Evolutionary conservation across 2,888 invertebrate genomes (phyloP).

Genomic region (Athalia circularis): DNA sequence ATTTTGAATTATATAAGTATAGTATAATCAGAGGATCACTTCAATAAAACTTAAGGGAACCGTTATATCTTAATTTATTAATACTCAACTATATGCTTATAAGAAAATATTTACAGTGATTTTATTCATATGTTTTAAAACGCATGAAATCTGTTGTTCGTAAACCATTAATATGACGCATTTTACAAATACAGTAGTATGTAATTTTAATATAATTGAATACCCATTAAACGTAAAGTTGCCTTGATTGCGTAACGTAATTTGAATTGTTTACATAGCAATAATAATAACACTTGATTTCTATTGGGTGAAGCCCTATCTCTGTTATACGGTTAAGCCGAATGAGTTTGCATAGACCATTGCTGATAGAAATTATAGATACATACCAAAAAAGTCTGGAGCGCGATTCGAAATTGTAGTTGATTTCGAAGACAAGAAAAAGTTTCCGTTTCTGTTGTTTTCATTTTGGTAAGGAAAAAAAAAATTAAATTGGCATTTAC

Average conservation of each 20-base stretch:
- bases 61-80: constrained; percentile 12
- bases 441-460: too few species aligned
- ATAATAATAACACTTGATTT: neutral
- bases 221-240: neutral
- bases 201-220: neutral
- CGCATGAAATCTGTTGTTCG: constrained; percentile 14
- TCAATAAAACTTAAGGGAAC: constrained; percentile 13
- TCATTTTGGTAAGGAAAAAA: too few species aligned
- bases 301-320: neutral
- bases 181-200: constrained; percentile 14
- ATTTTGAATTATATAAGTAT: constrained; percentile 23
- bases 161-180: neutral
- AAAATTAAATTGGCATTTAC: too few species aligned
- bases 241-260: neutral
- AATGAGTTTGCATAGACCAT: neutral
- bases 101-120: constrained; percentile 37
- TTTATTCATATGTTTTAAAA: constrained; percentile 13
- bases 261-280: neutral
- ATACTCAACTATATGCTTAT: constrained; percentile 19
- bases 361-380: too few species aligned
- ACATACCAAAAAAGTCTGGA: too few species aligned
- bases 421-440: too few species aligned
- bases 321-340: neutral
- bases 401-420: too few species aligned
- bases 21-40: constrained; percentile 15